Evolutionary conservation across 1,140 invertebrate genomes (phyloP), one percentile per base, ranked within the genome.

Genomic region (Heliconius congener): DNA sequence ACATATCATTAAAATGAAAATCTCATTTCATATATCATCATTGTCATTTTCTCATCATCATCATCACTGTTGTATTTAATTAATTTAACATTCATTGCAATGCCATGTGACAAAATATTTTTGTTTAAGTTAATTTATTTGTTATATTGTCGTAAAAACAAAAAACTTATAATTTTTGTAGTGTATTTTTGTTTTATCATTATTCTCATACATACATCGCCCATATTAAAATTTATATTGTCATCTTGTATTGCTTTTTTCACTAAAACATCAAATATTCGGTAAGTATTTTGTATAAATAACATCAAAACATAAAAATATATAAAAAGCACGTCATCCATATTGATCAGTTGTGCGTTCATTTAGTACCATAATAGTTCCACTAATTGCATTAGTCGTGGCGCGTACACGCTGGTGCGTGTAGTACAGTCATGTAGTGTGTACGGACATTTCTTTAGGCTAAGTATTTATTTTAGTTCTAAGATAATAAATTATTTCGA

Each of bases 401-500:
- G 5, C 55, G 19, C 55, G 55, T 57, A 23, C 16, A 6, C 52
- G 52, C 42, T 1, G 16, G 42, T 46, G 55, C n/a, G 19, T n/a
- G 11, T 3, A 30, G 60, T 16, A 66, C 18, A 34, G 34, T 34
- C 34, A 0, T 34, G 55, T 57, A 57, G 60, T 30, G 16, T 23
- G 13, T 37, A 37, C 34, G 34, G 4, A 66, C 27, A 77, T 77
- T 77, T 30, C 50, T 81, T 74, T 74, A 73, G 74, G 19, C 57
- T 82, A 80, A 80, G 23, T 80, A 76, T 78, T 79, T 81, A 83
- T 74, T 77, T 70, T 78, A 75, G 52, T 71, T 73, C n/a, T 80
- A 80, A 82, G 73, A 3, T 34, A 77, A 79, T 74, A 71, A 74
- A 71, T 60, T 71, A 74, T 79, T 74, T 34, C 16, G 37, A 27